Evolutionary conservation across 2,113 vertebrate genomes (phyloP), one percentile per base, ranked within the genome.

Genomic region (Campylomormyrus numenius): DNA sequence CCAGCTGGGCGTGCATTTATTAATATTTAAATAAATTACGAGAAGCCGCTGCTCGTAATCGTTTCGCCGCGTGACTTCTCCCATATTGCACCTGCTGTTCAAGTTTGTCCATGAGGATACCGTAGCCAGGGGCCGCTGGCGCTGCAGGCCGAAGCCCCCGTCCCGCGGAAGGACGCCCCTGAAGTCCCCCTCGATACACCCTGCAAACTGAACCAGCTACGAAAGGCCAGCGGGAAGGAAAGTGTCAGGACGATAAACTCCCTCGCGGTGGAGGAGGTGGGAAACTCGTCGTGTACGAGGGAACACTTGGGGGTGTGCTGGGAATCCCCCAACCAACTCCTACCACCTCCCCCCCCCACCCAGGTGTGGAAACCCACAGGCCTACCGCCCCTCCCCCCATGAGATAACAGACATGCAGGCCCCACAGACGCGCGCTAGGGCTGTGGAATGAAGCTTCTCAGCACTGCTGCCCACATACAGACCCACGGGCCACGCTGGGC

Each of bases 1-100:
- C 90, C 86, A 86, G 48, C 48, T 50, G 49, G 84, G 58, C 77
- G 89, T 42, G 90, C 87, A 77, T 83, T 74, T n/a, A 86, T 86
- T 91, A 46, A 90, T 90, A 53, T 39, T 89, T 31, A 87, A 91
- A 89, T 87, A 89, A 91, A 89, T 89, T 70, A 46, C 50, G 52
- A 86, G 52, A 77, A 90, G 86, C 66, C 21, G 9, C 58, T 21
- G 35, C 85, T 90, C 48, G 10, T 74, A 62, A 87, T 77, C 62
- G 58, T 89, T 58, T 48, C 77, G 88, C 74, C 74, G 17, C 35
- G 74, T 2, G 74, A 89, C 87, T 89, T 86, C 80, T 88, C 90
- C 89, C 88, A 90, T 92, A 92, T 92, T 92, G 91, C 91, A 92
- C 91, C 89, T 92, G 91, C 31, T 77, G 56, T 89, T 90, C 46